Base-by-base conservation (phyloP, 2,113 vertebrate genomes). In the Sorex araneus region DNA sequence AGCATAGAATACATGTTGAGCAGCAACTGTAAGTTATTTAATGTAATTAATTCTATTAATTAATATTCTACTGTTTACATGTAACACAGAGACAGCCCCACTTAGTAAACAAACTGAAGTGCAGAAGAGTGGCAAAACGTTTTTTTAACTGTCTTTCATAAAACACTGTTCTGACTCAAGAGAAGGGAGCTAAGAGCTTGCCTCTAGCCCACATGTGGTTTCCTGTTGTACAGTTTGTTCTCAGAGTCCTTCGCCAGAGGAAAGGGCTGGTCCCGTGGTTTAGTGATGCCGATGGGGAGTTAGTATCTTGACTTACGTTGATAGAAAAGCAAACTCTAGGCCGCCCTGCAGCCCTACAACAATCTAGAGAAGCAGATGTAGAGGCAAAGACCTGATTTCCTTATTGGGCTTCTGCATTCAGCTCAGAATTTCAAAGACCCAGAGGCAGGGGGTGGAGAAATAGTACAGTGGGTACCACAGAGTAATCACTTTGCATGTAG, bases 201-300 rank as follows among this genome's bases (percentile, higher is more conserved):
- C 57, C 63, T 85, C 57, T 64, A 95, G 73, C 91, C 87, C 64
- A 89, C 67, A 70, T 77, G 93, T 0, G 47, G 91, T 92, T 96
- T 97, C 96, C 95, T 96, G 92, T 93, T 87, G 40, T 60, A 80
- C 60, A 77, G 63, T 78, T 34, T 95, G 95, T 96, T 92, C 92
- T 93, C 63, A 50, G 67, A 94, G 45, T 23, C 47, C 63, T 50
- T 69, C 27, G 63, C 32, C 74, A 66, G 86, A 84, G 40, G 67
- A 92, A 89, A 91, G 69, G 66, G 47, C 86, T 84, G 89, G 86
- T 63, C 82, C 0, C 0, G 27, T 63, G 75, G 88, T 40, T 91
- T 92, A 83, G 63, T 84, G 47, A 91, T 15, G 0, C 8, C 27
- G 40, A 63, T 74, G 36, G 79, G 86, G 94, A 77, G 82, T 66